phyloP scores from a whole-genome alignment of 2,888 invertebrate genomes.

The Venusia cambrica region DNA sequence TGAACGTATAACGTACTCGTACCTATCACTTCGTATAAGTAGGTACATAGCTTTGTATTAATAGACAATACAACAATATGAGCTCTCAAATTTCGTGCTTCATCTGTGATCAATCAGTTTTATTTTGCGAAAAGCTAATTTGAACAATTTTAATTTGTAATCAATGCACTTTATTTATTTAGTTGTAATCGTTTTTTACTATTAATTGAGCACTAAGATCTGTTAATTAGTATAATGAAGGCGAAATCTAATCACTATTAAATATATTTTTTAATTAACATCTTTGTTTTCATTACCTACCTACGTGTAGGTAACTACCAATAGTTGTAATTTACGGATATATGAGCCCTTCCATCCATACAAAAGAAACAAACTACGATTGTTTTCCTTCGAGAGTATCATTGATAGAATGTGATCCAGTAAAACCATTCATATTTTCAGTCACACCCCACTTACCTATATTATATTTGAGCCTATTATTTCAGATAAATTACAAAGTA shows the following conservation, averaged over 20 bases:
- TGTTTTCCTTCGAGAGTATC: too few species aligned
- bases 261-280: constrained; percentile 55
- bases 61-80: constrained; percentile 38
- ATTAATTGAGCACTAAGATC: constrained; percentile 78
- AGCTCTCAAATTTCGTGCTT: constrained; percentile 70
- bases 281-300: too few species aligned
- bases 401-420: constrained; percentile 3
- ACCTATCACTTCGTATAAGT: too few species aligned
- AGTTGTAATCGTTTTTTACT: constrained; percentile 69
- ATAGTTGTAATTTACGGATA: too few species aligned
- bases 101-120: constrained; percentile 75
- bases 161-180: constrained; percentile 77
- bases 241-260: constrained; percentile 60
- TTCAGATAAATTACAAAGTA: too few species aligned
- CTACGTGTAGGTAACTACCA: too few species aligned
- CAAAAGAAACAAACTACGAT: too few species aligned
- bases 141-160: constrained; percentile 66
- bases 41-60: too few species aligned
- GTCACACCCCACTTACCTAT: too few species aligned
- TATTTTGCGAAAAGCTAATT: constrained; percentile 61
- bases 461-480: too few species aligned
- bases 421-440: constrained; percentile 38
- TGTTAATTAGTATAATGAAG: constrained; percentile 76
- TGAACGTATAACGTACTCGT: too few species aligned
- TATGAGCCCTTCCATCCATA: too few species aligned